Base-by-base conservation (phyloP, 2,113 vertebrate genomes). In the Hepsetus odoe region DNA sequence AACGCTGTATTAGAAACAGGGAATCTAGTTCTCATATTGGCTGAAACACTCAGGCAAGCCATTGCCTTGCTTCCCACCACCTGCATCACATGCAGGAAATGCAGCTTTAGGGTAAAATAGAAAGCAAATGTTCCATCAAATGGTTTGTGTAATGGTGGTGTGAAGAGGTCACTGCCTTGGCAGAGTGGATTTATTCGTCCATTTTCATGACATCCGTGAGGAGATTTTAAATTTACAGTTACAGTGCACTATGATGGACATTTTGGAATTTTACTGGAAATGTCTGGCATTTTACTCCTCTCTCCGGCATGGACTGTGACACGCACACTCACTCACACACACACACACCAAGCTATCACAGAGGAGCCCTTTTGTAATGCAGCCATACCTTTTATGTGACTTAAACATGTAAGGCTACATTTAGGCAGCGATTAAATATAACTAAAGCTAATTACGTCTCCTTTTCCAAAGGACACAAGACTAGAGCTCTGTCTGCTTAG, bases 351-450 rank as follows among this genome's bases (percentile, higher is more conserved):
- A 85, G 86, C 76, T 86, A 85, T 82, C 77, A 66, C 65, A 80
- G 83, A 87, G 82, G 76, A 84, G 85, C 85, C 74, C 88, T 92
- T 91, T 91, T 87, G 90, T 89, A 88, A 87, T 77, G 76, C 72
- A 30, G 61, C 83, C 84, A 72, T 80, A 86, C 85, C 90, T 92
- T 89, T 86, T 89, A 88, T 90, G 88, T 91, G 87, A 77, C 85
- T 89, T 85, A 88, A 85, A 91, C 92, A 89, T 84, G 79, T 88
- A 89, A 90, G 87, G 89, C 86, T 90, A 90, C 88, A 91, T 91
- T 91, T 90, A 90, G 82, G 85, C 88, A 92, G 91, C 91, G 91
- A 92, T 93, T 93, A 92, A 91, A 90, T 85, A 86, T 86, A 91
- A 91, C 87, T 91, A 87, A 84, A 84, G 88, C 87, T 90, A 91